Evolutionary conservation across 2,797 vertebrate genomes (phyloP).

Genomic region (Falco novaeseelandiae): DNA sequence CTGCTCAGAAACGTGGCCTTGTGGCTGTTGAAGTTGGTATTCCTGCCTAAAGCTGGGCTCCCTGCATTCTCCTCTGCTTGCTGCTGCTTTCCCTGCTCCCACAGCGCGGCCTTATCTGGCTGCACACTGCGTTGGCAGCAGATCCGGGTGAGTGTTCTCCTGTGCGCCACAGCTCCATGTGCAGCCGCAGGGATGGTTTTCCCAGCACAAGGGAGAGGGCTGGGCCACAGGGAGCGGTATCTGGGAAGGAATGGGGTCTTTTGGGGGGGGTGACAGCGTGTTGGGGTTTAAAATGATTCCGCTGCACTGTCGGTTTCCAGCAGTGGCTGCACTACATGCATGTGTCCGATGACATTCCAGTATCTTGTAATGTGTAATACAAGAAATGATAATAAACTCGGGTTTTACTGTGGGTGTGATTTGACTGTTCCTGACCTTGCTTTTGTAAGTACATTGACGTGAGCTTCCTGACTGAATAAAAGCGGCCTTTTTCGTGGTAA

Average conservation of each 20-base stretch:
- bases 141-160: rapidly evolving
- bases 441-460: neutral
- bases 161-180: rapidly evolving
- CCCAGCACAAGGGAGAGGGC: neutral
- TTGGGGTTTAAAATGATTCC: rapidly evolving
- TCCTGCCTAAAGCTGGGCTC: neutral
- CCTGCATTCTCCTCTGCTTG: neutral
- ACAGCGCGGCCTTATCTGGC: neutral
- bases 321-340: rapidly evolving
- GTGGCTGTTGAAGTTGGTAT: neutral
- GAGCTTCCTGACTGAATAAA: neutral
- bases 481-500: neutral
- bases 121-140: neutral
- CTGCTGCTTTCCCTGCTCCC: neutral
- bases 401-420: neutral
- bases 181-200: neutral
- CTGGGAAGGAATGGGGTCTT: neutral
- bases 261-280: neutral
- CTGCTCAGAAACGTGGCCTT: neutral
- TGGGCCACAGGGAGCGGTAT: neutral
- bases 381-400: neutral
- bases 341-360: rapidly evolving
- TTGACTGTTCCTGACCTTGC: neutral
- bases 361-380: rapidly evolving
- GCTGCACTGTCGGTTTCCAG: neutral